phyloP scores from a whole-genome alignment of 1,140 invertebrate genomes.

The Camponotus pennsylvanicus region DNA sequence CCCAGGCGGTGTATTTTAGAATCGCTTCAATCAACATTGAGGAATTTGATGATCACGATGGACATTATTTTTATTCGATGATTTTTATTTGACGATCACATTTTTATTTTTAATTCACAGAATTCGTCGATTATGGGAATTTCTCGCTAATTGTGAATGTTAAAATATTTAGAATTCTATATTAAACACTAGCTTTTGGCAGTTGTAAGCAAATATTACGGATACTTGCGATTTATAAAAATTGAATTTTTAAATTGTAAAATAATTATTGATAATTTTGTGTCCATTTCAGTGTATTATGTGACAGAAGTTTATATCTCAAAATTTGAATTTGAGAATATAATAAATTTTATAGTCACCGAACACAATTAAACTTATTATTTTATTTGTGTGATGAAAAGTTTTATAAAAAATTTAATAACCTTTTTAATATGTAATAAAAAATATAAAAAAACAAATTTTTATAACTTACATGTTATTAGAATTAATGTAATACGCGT shows the following conservation, averaged over 20 bases:
- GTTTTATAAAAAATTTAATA: slow-evolving; percentile 19
- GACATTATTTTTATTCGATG: not conserved
- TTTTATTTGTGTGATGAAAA: not conserved
- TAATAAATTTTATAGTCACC: slow-evolving; percentile 16
- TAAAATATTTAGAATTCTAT: not conserved
- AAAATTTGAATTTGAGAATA: not conserved
- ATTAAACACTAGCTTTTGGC: not conserved
- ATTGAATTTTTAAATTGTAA: not conserved
- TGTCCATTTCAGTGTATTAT: not conserved
- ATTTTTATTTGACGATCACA: too few relatives aligned
- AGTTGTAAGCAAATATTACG: not conserved
- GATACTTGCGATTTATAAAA: not conserved
- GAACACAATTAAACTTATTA: slow-evolving; percentile 1
- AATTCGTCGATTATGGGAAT: not conserved
- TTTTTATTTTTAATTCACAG: not conserved
- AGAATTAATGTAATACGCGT: not conserved
- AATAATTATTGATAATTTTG: not conserved
- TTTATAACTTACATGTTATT: not conserved
- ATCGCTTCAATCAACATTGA: not conserved
- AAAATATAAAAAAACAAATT: not conserved
- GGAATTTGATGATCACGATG: not conserved
- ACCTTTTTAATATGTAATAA: not conserved
- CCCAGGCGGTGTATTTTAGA: not conserved
- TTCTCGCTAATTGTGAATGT: not conserved
- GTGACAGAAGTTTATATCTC: not conserved